Evolutionary conservation across 2,797 vertebrate species (phyloP).

Genomic region (Gambelia wislizenii): DNA sequence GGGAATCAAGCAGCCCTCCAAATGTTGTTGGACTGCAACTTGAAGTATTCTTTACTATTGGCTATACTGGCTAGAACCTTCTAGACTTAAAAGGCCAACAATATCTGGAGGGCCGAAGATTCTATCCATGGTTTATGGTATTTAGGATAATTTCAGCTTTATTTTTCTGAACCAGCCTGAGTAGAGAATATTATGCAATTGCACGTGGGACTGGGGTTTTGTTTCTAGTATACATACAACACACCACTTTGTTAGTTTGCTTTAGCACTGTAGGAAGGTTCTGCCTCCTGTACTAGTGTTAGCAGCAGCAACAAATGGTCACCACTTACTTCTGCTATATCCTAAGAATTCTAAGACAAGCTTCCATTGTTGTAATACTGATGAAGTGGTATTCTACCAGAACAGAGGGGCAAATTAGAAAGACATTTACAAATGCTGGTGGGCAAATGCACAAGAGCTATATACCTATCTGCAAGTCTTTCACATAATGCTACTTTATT

Average conservation of each 20-base stretch:
- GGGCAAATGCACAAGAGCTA: background rate
- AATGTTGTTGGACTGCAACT: no score
- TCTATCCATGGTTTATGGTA: background rate
- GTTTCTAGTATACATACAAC: background rate
- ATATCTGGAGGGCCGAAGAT: background rate
- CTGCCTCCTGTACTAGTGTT: background rate
- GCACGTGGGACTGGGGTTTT: background rate
- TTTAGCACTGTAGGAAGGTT: background rate
- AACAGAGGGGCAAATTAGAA: background rate
- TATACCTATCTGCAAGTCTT: background rate
- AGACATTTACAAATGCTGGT: background rate
- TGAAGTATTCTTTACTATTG: no score
- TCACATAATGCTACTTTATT: background rate
- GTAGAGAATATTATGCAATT: background rate
- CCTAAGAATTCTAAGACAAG: background rate
- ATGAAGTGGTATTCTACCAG: background rate
- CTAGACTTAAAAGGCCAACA: background rate
- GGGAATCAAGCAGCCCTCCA: no score
- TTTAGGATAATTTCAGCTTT: background rate
- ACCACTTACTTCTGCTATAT: background rate
- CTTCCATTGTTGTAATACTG: background rate
- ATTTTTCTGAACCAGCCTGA: background rate
- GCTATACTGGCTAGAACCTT: no score
- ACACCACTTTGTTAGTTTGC: background rate
- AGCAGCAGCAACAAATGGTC: background rate